Evolutionary conservation across 2,797 vertebrate genomes (phyloP).

Genomic region (Silurus aristotelis): DNA sequence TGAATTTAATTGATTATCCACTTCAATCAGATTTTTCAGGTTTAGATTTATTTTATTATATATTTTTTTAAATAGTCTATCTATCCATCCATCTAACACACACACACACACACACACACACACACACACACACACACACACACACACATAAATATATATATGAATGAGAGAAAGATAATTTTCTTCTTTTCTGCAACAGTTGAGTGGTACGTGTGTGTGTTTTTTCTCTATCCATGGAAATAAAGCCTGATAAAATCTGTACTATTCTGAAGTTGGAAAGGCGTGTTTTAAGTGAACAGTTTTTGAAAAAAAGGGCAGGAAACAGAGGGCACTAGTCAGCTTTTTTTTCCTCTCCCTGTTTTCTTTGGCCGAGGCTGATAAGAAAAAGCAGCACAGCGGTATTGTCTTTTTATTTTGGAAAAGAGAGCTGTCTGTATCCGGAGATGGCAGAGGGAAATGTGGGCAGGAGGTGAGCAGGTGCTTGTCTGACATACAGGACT

Average conservation of each 20-base stretch:
- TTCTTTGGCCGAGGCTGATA: slow-evolving; percentile 47
- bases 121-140: no score
- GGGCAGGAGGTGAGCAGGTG: slow-evolving; percentile 22
- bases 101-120: no score
- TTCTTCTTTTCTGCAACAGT: neutral
- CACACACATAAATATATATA: no score
- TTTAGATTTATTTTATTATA: no score
- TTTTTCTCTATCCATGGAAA: slow-evolving; percentile 30
- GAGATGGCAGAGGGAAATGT: slow-evolving; percentile 37
- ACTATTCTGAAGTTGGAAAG: slow-evolving; percentile 5
- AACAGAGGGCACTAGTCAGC: slow-evolving; percentile 49
- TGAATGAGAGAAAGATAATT: neutral
- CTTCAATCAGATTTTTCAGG: no score
- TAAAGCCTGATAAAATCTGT: slow-evolving; percentile 7
- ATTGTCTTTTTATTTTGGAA: slow-evolving; percentile 54
- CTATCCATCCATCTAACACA: no score
- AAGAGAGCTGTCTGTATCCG: slow-evolving; percentile 30
- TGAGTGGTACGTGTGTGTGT: neutral
- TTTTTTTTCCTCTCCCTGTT: slow-evolving; percentile 32
- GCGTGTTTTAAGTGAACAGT: slow-evolving; percentile 19
- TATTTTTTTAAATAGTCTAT: no score
- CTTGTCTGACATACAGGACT: neutral
- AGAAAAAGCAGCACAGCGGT: slow-evolving; percentile 39
- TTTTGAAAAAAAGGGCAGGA: slow-evolving; percentile 35
- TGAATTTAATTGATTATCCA: no score